Base-by-base conservation (phyloP, 2,797 vertebrate genomes). In the Neosalanx taihuensis region DNA sequence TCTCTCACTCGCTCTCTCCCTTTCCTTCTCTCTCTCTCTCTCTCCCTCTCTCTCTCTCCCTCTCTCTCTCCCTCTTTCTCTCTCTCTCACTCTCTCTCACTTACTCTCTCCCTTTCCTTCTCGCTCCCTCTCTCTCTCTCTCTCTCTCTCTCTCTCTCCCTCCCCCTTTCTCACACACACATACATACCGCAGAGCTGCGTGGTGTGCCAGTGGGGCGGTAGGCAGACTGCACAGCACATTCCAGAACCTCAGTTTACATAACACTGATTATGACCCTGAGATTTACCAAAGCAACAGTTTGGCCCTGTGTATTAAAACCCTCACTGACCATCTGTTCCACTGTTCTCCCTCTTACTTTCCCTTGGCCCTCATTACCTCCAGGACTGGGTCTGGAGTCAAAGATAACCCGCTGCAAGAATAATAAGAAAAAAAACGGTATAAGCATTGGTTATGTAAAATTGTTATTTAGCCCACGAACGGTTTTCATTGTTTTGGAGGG, bases 281-380 rank as follows among this genome's bases (percentile, higher is more conserved):
- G 92, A 93, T 94, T 94, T 93, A 92, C 87, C 85, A 76, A 83
- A 76, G 88, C 51, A 92, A 89, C 90, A 92, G 89, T 91, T 92
- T 89, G 91, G 91, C 93, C 88, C 75, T 88, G 89, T 26, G 90
- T 89, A 93, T 93, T 94, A 92, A 91, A 93, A 89, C 89, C 88
- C 81, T 15, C 89, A 87, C 88, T 88, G 88, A 88, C 93, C 95
- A 96, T 97, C 95, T 98, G 95, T 87, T 94, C 86, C 67, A 73
- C 79, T 86, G 85, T 49, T 66, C 41, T 66, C 31, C 46, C 20
- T 64, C 35, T 37, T 37, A 20, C 7, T 46, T 65, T 66, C 26
- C 6, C 41, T 23, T 6, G 20, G 12, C 18, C 1, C 51, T 56
- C 51, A 56, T 17, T 17, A 56, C 51, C 51, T 17, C 6, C 15